phyloP scores from a whole-genome alignment of 2,888 invertebrate genomes.

The Entomobrya proxima region DNA sequence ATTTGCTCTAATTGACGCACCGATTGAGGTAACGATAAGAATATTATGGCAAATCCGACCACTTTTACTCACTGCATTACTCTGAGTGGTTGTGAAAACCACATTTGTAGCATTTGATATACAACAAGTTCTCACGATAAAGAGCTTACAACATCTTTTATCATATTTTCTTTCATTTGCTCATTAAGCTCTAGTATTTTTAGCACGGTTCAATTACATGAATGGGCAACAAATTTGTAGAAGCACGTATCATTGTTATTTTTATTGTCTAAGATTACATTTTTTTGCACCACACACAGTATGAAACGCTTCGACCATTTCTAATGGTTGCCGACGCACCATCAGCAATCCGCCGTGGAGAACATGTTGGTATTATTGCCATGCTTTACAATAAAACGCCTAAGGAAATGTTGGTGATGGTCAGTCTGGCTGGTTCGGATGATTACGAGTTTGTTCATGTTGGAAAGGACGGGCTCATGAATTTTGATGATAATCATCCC shows the following conservation, averaged over 20 bases:
- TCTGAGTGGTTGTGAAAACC: neutral
- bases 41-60: neutral
- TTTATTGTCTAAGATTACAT: neutral
- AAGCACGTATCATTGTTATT: neutral
- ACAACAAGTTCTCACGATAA: constrained; percentile 27
- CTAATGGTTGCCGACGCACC: constrained; percentile 80
- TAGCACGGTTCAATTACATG: neutral
- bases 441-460: constrained; percentile 80
- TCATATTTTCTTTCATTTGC: constrained; percentile 13
- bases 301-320: constrained; percentile 78
- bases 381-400: constrained; percentile 77
- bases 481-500: constrained; percentile 78
- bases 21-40: constrained; percentile 77
- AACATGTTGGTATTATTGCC: constrained; percentile 78
- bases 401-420: constrained; percentile 77
- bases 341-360: constrained; percentile 78
- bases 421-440: constrained; percentile 79
- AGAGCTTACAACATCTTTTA: neutral
- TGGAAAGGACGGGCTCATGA: constrained; percentile 79
- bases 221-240: constrained; percentile 7
- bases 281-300: constrained; percentile 75
- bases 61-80: neutral
- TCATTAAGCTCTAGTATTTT: neutral
- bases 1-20: constrained; percentile 79
- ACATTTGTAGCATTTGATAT: neutral